These are phyloP conservation scores for Pardalotus punctatus DNA, from an alignment of 2,113 vertebrate species.

Conservation along the genomic window DNA sequence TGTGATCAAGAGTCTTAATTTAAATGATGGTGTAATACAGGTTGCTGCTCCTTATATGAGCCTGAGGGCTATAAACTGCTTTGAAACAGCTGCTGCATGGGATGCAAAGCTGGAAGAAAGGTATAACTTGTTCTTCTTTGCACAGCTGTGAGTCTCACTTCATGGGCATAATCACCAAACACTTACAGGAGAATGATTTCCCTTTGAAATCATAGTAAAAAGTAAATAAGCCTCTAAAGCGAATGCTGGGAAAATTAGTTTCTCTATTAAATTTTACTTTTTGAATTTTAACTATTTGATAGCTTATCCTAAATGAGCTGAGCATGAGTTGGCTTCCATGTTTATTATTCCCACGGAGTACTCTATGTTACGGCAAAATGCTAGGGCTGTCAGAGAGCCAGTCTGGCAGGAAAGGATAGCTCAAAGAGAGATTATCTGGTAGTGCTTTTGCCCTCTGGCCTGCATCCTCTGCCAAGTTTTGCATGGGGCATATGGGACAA, in stretches of 20 bases:
- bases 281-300: conserved; percentile 14
- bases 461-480: neutral
- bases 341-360: neutral
- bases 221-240: neutral
- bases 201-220: neutral
- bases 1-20: neutral
- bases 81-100: neutral
- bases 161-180: neutral
- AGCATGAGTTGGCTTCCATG: neutral
- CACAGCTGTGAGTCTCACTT: neutral
- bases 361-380: neutral
- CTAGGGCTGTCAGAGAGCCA: neutral
- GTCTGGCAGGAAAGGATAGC: neutral
- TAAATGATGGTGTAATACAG: neutral
- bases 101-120: neutral
- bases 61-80: neutral
- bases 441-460: neutral
- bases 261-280: neutral
- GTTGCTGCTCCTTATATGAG: neutral
- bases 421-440: neutral
- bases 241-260: neutral
- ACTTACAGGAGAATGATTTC: neutral
- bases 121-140: neutral
- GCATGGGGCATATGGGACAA: neutral
- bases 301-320: neutral